phyloP scores from a whole-genome alignment of 37 sponge, comb jelly and placozoan genomes.

The Axinella damicornis region DNA sequence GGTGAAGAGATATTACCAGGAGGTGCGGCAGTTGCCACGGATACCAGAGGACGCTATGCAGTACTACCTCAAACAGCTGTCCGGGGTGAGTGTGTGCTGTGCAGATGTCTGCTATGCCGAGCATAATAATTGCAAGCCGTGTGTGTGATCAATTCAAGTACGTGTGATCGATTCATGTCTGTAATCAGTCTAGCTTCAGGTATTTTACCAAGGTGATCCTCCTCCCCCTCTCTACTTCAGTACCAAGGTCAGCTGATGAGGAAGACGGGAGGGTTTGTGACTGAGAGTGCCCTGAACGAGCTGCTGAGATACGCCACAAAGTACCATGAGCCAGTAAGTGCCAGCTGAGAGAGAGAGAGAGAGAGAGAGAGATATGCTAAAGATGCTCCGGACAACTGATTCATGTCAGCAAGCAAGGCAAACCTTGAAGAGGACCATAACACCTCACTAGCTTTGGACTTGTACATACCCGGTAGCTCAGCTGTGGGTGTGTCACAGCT shows the following conservation, averaged over 20 bases:
- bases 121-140: too few species aligned
- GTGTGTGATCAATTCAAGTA: too few species aligned
- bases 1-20: slow-evolving; percentile 73
- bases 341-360: neutral
- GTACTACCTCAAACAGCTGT: slow-evolving; percentile 64
- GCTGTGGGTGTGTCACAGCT: too few species aligned
- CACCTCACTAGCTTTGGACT: neutral
- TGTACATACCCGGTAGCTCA: too few species aligned
- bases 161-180: too few species aligned
- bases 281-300: slow-evolving; percentile 68
- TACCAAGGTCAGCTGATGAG: slow-evolving; percentile 45
- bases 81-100: slow-evolving; percentile 53
- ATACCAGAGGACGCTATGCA: slow-evolving; percentile 75
- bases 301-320: slow-evolving; percentile 62
- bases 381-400: neutral
- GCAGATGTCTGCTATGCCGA: too few species aligned
- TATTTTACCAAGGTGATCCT: too few species aligned
- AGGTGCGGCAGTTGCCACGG: slow-evolving; percentile 60
- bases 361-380: neutral
- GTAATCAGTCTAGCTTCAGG: too few species aligned
- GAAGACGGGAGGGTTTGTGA: slow-evolving; percentile 33
- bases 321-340: slow-evolving; percentile 63
- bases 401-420: neutral
- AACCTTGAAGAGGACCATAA: neutral
- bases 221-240: neutral